Evolutionary conservation across 2,888 invertebrate genomes (phyloP).

Genomic region (Melieria picta): DNA sequence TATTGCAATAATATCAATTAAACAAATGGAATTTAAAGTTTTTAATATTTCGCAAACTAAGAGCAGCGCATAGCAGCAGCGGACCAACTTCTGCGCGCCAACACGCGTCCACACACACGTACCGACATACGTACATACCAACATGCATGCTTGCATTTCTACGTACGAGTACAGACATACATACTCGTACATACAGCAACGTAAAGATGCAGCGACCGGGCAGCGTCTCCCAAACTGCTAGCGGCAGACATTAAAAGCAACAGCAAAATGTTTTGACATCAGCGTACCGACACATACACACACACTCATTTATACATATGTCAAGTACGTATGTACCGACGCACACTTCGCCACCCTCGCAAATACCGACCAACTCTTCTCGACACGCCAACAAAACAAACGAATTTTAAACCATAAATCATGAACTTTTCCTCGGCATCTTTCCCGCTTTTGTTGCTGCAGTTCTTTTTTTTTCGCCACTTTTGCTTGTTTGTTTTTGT

Average conservation of each 20-base stretch:
- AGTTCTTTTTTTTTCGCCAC: conserved; percentile 3
- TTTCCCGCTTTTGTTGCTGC: conserved; percentile 10
- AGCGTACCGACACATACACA: conserved; percentile 12
- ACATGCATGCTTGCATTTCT: conserved; percentile 15
- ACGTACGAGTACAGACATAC: conserved; percentile 42
- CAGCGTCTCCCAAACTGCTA: neutral
- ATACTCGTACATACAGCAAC: conserved; percentile 2
- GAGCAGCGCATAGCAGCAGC: neutral
- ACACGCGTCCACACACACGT: neutral
- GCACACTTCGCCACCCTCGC: no score
- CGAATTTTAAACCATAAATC: conserved; percentile 63
- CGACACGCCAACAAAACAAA: conserved; percentile 48
- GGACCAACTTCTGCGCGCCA: neutral
- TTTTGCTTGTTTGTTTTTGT: conserved; percentile 11
- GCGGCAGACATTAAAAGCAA: conserved; percentile 25
- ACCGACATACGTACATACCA: conserved; percentile 15
- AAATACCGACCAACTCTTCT: neutral
- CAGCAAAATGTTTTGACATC: conserved; percentile 13
- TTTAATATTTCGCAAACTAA: neutral
- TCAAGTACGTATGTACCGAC: conserved; percentile 7
- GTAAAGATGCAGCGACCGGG: no score
- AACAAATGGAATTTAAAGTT: no score
- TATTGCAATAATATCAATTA: no score
- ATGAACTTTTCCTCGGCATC: conserved; percentile 58
- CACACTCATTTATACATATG: conserved; percentile 26